Conservation (phyloP, 2,797 vertebrate species). For the Gallirallus australis region DNA sequence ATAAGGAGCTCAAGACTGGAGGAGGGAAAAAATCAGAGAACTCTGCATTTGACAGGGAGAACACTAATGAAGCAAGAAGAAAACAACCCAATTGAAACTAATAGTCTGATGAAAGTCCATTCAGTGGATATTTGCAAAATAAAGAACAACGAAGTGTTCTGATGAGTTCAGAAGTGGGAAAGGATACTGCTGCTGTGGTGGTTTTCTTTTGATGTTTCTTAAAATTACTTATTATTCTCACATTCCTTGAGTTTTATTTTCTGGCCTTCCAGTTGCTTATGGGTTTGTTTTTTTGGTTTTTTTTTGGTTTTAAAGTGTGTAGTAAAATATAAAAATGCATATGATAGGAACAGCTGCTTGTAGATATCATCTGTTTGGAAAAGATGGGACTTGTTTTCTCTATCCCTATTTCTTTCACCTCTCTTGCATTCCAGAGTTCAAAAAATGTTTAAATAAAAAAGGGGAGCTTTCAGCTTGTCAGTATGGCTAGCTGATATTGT, state of each 20-base stretch:
- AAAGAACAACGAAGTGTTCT: not conserved
- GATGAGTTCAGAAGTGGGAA: not conserved
- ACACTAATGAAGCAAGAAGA: not conserved
- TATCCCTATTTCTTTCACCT: not conserved
- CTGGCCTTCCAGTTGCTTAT: not conserved
- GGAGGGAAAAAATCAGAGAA: not conserved
- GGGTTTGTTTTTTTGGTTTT: not conserved
- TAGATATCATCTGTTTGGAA: not conserved
- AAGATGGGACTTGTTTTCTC: not conserved
- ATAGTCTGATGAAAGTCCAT: not conserved
- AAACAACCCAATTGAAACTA: not conserved
- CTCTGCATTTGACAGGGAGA: not conserved
- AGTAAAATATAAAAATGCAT: not conserved
- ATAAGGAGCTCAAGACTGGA: not conserved
- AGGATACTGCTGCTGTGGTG: not conserved
- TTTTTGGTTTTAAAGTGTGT: not conserved
- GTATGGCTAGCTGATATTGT: not conserved
- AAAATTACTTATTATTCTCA: not conserved
- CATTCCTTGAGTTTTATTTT: accelerated
- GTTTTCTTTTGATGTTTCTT: not conserved
- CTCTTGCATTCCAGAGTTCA: not conserved
- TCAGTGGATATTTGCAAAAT: not conserved
- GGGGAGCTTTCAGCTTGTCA: not conserved
- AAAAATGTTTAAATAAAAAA: not conserved
- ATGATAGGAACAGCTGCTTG: not conserved